Evolutionary conservation across 1,140 invertebrate genomes (phyloP), one percentile per base, ranked within the genome.

Genomic region (Parapsyche elsis): DNA sequence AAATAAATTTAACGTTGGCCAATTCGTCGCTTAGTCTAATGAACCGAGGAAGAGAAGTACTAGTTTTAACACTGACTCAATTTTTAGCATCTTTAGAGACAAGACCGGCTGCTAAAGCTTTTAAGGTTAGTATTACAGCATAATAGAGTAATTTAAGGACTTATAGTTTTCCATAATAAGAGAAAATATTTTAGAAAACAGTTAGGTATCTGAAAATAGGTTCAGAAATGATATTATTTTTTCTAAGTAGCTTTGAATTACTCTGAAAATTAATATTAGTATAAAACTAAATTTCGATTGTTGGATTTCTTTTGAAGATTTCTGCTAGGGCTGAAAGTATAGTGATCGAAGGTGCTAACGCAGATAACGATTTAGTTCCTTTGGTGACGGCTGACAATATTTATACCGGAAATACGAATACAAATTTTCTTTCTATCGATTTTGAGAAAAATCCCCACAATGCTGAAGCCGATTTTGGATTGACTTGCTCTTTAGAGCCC

Each of bases 1-100:
- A 95, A 87, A 89, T 94, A 46, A 95, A 95, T 87, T 90, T 96
- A 81, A 94, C 94, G 9, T 85, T 96, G 45, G 93, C 94, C 19
- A 94, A 95, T 85, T 93, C 91, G 84, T 93, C 92, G 44, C 61
- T 95, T 19, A 93, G 92, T 49, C 85, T 96, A 53, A 88, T 94
- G 75, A 94, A 93, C 83, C 90, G 92, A 75, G 90, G 91, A 57
- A 92, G 92, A 83, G 94, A 95, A 87, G 91, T 96, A 44, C 85
- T 95, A 30, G 91, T 95, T 4, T 85, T 94, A 76, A 94, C 93
- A 9, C 84, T 95, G 24, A 93, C 93, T 0, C 94, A 95, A 84
- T 92, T 95, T 84, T 87, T 94, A 0, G 90, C 91, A 0, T 94
- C 93, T 38, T 85, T 94, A 53, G 94, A 95, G 84, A 93, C 93